A percentile compares a stretch with the other conserved stretches of the same genome.
phyloP scores from a whole-genome alignment of 2,113 vertebrate genomes.

The Gavialis gangeticus region DNA sequence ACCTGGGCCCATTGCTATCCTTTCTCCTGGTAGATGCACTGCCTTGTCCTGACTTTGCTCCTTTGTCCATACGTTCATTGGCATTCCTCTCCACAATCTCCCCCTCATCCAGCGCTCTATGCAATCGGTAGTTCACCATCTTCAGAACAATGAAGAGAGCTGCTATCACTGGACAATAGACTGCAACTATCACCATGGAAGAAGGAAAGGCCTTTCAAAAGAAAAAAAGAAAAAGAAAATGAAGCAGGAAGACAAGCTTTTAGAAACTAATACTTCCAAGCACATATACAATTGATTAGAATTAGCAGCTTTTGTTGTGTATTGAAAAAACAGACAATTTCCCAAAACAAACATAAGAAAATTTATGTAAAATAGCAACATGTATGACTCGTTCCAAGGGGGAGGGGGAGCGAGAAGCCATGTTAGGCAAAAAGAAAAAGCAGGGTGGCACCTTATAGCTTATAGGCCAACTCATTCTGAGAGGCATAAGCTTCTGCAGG shows the following conservation, averaged over 20 bases:
- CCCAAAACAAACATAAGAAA: not conserved
- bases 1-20: slow-evolving; percentile 96
- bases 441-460: too few relatives aligned
- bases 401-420: too few relatives aligned
- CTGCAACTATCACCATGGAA: slow-evolving; percentile 96
- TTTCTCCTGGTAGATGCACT: slow-evolving; percentile 86
- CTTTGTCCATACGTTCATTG: slow-evolving; percentile 83
- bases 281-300: not conserved
- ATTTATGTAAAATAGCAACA: not conserved
- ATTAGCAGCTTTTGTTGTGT: not conserved
- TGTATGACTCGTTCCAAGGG: not conserved
- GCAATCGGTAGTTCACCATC: slow-evolving; percentile 95
- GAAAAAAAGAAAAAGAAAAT: slow-evolving; percentile 43
- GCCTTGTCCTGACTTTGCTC: slow-evolving; percentile 84
- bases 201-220: slow-evolving; percentile 92
- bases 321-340: not conserved
- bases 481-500: too few relatives aligned
- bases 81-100: slow-evolving; percentile 92
- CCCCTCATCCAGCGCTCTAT: slow-evolving; percentile 95
- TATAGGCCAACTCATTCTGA: too few relatives aligned
- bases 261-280: not conserved
- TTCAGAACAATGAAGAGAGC: slow-evolving; percentile 96
- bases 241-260: not conserved
- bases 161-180: slow-evolving; percentile 96
- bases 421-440: too few relatives aligned